Conservation (phyloP, 2,888 invertebrate genomes). For the Poecilus cupreus region DNA sequence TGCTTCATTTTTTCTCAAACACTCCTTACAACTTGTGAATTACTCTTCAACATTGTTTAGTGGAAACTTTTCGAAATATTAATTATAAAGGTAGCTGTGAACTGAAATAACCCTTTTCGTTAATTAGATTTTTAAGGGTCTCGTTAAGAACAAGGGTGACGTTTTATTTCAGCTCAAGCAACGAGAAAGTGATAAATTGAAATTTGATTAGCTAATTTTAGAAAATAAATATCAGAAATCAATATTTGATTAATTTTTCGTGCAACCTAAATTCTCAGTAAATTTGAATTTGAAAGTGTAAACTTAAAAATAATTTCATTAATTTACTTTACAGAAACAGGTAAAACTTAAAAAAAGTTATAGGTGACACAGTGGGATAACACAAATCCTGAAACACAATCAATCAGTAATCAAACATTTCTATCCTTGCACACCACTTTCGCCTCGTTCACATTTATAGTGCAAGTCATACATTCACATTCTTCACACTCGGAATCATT, state of each 20-base stretch:
- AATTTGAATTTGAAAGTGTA: too few species aligned
- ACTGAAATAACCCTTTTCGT: neutral
- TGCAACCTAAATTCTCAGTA: too few species aligned
- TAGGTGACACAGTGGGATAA: too few species aligned
- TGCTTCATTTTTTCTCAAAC: neutral
- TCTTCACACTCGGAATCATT: too few species aligned
- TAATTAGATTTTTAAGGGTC: constrained; percentile 13
- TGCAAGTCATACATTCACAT: too few species aligned
- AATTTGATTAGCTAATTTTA: constrained; percentile 25
- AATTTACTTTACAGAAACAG: too few species aligned
- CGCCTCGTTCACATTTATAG: too few species aligned
- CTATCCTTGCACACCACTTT: too few species aligned
- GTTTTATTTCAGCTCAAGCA: constrained; percentile 12
- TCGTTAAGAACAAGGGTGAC: neutral
- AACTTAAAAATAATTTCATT: too few species aligned
- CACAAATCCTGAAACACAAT: neutral
- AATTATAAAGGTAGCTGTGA: neutral
- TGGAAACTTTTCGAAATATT: neutral
- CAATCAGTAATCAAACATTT: too few species aligned
- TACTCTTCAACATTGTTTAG: neutral
- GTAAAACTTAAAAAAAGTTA: too few species aligned
- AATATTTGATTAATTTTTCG: constrained; percentile 3
- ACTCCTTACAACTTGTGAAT: neutral
- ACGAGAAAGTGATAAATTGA: constrained; percentile 5
- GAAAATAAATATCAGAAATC: neutral